Conservation (phyloP, 30 jellyfish, hydroid and myxozoan species). For the Catostylus mosaicus region DNA sequence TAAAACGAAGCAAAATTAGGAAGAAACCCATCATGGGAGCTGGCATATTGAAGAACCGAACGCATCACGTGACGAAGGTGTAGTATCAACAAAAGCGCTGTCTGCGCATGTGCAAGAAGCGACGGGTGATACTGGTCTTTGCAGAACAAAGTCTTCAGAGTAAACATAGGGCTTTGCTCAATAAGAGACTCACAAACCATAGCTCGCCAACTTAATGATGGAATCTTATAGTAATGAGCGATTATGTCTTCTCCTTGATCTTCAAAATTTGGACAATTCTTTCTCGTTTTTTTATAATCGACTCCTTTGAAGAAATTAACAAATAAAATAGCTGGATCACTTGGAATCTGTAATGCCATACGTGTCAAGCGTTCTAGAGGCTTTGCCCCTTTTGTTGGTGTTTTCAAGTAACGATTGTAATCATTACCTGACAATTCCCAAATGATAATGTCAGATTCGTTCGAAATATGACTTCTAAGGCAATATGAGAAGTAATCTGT, state of each 20-base stretch:
- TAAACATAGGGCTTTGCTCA: slow-evolving; percentile 67
- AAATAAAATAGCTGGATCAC: slow-evolving; percentile 86
- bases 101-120: slow-evolving; percentile 97
- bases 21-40: slow-evolving; percentile 79
- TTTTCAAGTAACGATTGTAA: slow-evolving; percentile 84
- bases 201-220: slow-evolving; percentile 97
- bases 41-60: slow-evolving; percentile 95
- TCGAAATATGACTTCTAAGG: slow-evolving; percentile 77
- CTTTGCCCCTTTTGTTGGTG: slow-evolving; percentile 97
- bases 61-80: slow-evolving; percentile 99
- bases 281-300: slow-evolving; percentile 82
- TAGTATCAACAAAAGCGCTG: slow-evolving; percentile 81
- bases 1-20: slow-evolving; percentile 69
- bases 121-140: slow-evolving; percentile 98
- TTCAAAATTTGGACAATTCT: slow-evolving; percentile 92
- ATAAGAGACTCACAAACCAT: slow-evolving; percentile 94
- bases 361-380: slow-evolving; percentile 97
- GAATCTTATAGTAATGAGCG: slow-evolving; percentile 93
- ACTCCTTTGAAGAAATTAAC: slow-evolving; percentile 97
- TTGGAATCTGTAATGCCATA: slow-evolving; percentile 86
- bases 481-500: slow-evolving; percentile 96
- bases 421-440: slow-evolving; percentile 99
- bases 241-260: slow-evolving; percentile 97
- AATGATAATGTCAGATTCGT: slow-evolving; percentile 74
- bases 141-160: slow-evolving; percentile 80